Evolutionary conservation across 2,888 invertebrate species (phyloP).

Genomic region (Polymixis lichenea): DNA sequence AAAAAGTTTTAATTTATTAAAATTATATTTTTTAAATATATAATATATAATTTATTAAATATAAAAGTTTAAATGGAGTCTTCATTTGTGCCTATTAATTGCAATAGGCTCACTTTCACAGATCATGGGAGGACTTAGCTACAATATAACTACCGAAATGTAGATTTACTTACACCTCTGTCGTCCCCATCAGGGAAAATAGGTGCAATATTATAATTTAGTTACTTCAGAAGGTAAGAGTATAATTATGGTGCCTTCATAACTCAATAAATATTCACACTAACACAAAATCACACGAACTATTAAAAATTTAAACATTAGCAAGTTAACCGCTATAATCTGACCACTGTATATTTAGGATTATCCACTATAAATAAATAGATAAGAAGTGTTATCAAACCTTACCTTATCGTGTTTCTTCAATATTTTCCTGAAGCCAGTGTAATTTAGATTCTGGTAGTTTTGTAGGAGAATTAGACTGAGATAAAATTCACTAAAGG

Average conservation of each 20-base stretch:
- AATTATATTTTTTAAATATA: too few species aligned
- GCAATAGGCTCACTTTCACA: not conserved
- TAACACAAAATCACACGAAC: not conserved
- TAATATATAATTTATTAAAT: too few species aligned
- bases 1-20: too few species aligned
- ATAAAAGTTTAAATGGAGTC: not conserved
- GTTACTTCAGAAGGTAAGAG: not conserved
- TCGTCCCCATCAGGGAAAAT: not conserved
- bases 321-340: slow-evolving; percentile 30
- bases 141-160: not conserved
- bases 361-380: slow-evolving; percentile 55
- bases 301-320: slow-evolving; percentile 46
- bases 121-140: not conserved
- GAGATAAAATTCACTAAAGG: slow-evolving; percentile 99
- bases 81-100: not conserved
- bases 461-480: slow-evolving; percentile 99
- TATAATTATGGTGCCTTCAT: not conserved
- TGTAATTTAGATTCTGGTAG: slow-evolving; percentile 99
- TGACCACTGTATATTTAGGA: slow-evolving; percentile 46
- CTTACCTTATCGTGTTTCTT: slow-evolving; percentile 99
- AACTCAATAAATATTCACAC: not conserved
- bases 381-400: slow-evolving; percentile 57
- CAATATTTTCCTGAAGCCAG: slow-evolving; percentile 99
- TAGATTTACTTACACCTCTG: not conserved
- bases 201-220: not conserved